A percentile compares a stretch with the other conserved stretches of the same genome.
phyloP scores from a whole-genome alignment of 2,797 vertebrate species.

The Sciurus vulgaris region DNA sequence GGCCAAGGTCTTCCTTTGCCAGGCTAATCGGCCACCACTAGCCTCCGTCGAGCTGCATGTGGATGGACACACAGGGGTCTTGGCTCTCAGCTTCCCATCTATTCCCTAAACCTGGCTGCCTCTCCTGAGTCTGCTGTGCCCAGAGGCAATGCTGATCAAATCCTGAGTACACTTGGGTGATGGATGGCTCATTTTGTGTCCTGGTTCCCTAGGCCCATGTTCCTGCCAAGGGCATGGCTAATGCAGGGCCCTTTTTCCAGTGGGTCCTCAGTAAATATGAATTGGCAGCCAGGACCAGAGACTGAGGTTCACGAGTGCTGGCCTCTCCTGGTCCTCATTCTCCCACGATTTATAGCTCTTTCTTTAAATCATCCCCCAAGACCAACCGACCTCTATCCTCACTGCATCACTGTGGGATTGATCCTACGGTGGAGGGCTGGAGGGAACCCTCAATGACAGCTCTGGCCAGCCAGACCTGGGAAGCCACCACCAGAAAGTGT shows the following conservation, averaged over 20 bases:
- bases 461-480: neutral
- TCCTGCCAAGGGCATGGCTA: neutral
- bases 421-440: neutral
- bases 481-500: neutral
- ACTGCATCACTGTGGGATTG: neutral
- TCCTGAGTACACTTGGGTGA: rapidly evolving
- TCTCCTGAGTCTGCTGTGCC: neutral
- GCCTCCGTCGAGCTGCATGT: neutral
- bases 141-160: neutral
- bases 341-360: neutral
- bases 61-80: neutral
- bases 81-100: neutral
- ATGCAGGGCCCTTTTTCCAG: neutral
- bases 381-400: neutral
- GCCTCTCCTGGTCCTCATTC: neutral
- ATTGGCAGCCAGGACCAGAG: neutral
- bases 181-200: neutral
- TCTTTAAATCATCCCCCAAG: conserved; percentile 7
- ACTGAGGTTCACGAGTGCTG: neutral
- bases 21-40: neutral
- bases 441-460: neutral
- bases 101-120: neutral
- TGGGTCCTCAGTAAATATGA: conserved; percentile 1
- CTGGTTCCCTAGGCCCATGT: neutral
- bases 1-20: neutral